Percentiles rank a stretch among this genome's conserved stretches.
phyloP scores from a whole-genome alignment of 2,113 vertebrate species.

The Mellivora capensis region DNA sequence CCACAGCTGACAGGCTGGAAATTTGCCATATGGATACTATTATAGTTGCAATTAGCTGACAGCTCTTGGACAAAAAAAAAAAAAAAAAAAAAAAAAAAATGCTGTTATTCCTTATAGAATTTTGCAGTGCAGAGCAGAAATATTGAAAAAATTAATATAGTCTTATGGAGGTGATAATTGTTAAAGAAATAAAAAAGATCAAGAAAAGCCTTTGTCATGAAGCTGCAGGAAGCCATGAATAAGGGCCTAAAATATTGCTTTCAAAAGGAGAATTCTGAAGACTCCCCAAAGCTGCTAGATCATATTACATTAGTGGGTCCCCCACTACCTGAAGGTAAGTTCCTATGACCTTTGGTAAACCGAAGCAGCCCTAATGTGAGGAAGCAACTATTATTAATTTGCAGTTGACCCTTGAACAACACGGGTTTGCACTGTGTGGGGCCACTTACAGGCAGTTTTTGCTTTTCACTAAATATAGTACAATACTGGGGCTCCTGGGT shows the following conservation, averaged over 20 bases:
- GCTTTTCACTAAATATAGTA: neutral
- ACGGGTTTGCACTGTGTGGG: neutral
- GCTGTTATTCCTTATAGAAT: neutral
- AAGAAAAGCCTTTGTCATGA: neutral
- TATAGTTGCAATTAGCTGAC: constrained; percentile 1
- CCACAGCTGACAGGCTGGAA: constrained; percentile 45
- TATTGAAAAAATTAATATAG: neutral
- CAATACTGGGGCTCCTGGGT: too few relatives aligned
- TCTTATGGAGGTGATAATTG: neutral
- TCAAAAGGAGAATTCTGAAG: neutral
- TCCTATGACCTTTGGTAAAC: neutral
- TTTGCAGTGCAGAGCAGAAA: neutral
- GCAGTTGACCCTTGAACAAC: neutral
- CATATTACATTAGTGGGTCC: neutral
- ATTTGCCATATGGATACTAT: constrained; percentile 28
- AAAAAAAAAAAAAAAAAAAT: neutral
- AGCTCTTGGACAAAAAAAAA: neutral
- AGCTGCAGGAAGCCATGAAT: neutral
- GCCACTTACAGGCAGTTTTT: neutral
- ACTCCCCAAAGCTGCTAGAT: neutral
- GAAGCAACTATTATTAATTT: neutral
- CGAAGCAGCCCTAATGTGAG: neutral
- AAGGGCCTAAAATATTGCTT: neutral
- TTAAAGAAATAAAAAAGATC: neutral
- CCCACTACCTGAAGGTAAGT: too few relatives aligned